A percentile compares a stretch with the other conserved stretches of the same genome.
phyloP scores from a whole-genome alignment of 2,888 invertebrate species.

The Dastarcus helophoroides region DNA sequence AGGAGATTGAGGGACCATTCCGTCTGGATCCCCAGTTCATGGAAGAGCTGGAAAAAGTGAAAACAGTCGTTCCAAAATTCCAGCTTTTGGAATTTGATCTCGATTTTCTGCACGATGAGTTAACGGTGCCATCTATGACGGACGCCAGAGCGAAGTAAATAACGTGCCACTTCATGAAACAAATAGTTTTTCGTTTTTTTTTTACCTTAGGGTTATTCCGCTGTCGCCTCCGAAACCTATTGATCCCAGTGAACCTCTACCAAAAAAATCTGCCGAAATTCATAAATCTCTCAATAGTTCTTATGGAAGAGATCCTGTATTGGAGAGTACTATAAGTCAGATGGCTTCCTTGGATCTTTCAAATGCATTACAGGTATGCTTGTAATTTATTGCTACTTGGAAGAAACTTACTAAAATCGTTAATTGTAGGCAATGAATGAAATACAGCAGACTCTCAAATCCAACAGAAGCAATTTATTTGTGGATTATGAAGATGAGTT shows the following conservation, averaged over 20 bases:
- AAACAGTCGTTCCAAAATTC: conserved; percentile 17
- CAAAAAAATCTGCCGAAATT: conserved; percentile 9
- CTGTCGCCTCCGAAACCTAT: conserved; percentile 34
- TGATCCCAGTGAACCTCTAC: conserved; percentile 7
- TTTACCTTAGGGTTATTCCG: conserved; percentile 37
- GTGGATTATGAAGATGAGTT: conserved; percentile 55
- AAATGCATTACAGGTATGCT: conserved; percentile 37
- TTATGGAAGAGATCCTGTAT: conserved; percentile 10
- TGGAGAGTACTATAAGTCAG: conserved; percentile 43
- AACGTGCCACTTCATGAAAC: neutral
- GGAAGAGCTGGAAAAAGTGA: conserved; percentile 49
- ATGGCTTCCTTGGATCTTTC: conserved; percentile 53
- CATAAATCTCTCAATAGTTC: neutral
- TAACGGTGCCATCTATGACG: conserved; percentile 28
- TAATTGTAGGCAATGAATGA: conserved; percentile 49
- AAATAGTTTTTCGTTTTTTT: too few species aligned
- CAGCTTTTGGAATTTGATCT: conserved; percentile 34
- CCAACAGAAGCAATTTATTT: conserved; percentile 41
- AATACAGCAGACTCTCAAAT: conserved; percentile 54
- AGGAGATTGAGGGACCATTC: conserved; percentile 56
- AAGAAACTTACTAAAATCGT: conserved; percentile 18
- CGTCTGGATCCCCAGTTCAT: conserved; percentile 64
- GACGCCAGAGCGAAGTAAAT: conserved; percentile 28
- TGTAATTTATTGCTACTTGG: too few species aligned
- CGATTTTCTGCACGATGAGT: conserved; percentile 31